Base-by-base conservation (phyloP, 2,888 invertebrate species). In the Eupelmus urozonus region DNA sequence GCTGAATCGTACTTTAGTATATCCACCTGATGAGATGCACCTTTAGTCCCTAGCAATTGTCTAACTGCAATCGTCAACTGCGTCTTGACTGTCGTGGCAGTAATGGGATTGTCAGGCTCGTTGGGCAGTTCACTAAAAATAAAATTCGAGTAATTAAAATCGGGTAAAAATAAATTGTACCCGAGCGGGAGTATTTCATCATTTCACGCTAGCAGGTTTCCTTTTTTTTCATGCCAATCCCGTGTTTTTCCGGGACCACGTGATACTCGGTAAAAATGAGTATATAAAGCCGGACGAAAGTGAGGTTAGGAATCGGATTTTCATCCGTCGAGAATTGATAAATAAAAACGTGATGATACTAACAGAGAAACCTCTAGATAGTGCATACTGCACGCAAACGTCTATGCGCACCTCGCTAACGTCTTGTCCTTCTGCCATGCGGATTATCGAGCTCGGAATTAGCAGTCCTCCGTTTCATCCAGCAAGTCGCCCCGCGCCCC, bases 1-100 rank as follows among this genome's bases (percentile, higher is more conserved):
- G 84, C 69, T 0, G 88, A 81, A 82, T 92, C 88, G 83, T 92
- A 93, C 84, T 92, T 93, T 1, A 94, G 81, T 16, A 94, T 84
- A 80, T 94, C 93, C 29, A 94, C 86, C 40, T 88, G 87, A 29
- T 91, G 89, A 73, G 90, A 88, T 25, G 92, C 90, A 66, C 92
- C 92, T 83, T 91, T 90, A 88, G 92, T 92, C 3, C 94, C 94
- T 86, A 93, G 93, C 63, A 93, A 83, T 74, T 90, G 87, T 67
- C 88, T 89, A 78, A 93, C 83, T 3, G 92, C 91, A 71, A 90
- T 87, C 74, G 91, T 86, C 80, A 94, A 90, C 85, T 93, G 92
- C 63, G 92, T 92, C 84, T 93, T 93, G 78, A 94, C 90, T 83
- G 90, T 92, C 1, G 90, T 91, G 1, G 90, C 87, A 51, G 91